Evolutionary conservation across 2,888 invertebrate species (phyloP).

Genomic region (Drosophila niveifrons): DNA sequence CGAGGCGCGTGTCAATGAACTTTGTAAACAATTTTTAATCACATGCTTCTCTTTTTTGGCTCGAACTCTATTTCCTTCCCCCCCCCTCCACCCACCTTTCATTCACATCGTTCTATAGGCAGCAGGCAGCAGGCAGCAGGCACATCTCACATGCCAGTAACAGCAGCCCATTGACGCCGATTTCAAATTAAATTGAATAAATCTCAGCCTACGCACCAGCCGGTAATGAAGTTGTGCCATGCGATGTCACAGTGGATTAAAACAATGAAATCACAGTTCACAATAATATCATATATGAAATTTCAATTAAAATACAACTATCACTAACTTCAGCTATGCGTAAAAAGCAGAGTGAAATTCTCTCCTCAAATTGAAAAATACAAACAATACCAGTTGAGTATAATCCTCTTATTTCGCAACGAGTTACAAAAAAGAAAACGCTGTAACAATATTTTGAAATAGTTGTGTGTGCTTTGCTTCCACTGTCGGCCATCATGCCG

Average conservation of each 20-base stretch:
- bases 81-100: neutral
- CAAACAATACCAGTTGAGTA: too few species aligned
- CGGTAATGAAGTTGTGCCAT: conserved; percentile 65
- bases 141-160: conserved; percentile 24
- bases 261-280: neutral
- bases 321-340: too few species aligned
- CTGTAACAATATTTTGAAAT: neutral
- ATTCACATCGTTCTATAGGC: neutral
- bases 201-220: conserved; percentile 63
- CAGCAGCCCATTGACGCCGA: conserved; percentile 67
- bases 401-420: too few species aligned
- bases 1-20: conserved; percentile 71
- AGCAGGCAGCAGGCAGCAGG: neutral
- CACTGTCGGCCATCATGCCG: conserved; percentile 41
- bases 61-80: conserved; percentile 26
- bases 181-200: conserved; percentile 78
- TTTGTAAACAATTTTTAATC: conserved; percentile 81
- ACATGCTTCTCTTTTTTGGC: conserved; percentile 55
- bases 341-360: too few species aligned
- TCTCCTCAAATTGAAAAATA: too few species aligned
- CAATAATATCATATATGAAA: neutral
- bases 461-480: neutral
- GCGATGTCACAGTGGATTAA: conserved; percentile 39
- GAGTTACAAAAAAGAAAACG: too few species aligned
- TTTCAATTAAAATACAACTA: neutral